Conservation (phyloP, 2,113 vertebrate species). For the Antechinus flavipes region DNA sequence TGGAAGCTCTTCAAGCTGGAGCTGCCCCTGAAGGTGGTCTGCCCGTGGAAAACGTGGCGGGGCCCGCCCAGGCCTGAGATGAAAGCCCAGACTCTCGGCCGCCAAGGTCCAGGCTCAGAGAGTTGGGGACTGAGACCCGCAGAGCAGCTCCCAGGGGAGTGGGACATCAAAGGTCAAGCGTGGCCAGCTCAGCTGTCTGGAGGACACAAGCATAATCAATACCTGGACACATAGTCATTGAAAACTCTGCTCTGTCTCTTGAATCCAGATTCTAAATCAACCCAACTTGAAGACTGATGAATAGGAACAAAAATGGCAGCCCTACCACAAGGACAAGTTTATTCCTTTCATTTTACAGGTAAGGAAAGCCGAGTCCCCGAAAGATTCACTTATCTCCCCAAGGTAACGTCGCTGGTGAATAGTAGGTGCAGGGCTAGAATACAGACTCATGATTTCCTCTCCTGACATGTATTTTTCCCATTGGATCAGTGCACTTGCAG, state of each 20-base stretch:
- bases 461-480: background rate
- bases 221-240: background rate
- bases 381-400: background rate
- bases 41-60: background rate
- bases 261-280: background rate
- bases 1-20: background rate
- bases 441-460: background rate
- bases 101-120: background rate
- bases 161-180: background rate
- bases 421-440: background rate
- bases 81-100: background rate
- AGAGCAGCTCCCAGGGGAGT: background rate
- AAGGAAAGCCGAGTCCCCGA: background rate
- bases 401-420: background rate
- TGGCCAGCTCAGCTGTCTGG: background rate
- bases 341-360: background rate
- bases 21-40: background rate
- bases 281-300: background rate
- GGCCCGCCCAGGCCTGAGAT: background rate
- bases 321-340: background rate
- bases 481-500: background rate
- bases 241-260: background rate
- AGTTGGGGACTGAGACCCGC: background rate
- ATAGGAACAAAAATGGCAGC: background rate
- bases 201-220: background rate